Conservation (phyloP, 2,888 invertebrate species). For the Hyposoter dolosus region DNA sequence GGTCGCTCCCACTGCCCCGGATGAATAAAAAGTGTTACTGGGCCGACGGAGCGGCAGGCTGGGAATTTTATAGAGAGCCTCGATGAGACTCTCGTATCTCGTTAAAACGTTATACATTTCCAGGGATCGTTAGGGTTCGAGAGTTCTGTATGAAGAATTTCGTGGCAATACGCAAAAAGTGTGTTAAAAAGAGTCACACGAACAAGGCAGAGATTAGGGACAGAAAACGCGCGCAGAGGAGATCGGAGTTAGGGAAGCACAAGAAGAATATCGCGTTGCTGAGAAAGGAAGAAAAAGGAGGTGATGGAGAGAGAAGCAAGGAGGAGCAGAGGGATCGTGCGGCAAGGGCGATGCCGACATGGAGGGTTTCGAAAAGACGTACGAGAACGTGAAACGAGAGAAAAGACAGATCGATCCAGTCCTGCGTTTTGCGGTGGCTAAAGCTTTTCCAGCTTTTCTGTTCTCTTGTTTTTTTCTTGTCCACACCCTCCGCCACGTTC, state of each 20-base stretch:
- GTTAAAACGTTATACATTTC: constrained; percentile 14
- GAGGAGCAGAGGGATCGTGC: constrained; percentile 17
- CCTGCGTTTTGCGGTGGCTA: constrained; percentile 45
- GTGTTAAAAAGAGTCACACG: constrained; percentile 20
- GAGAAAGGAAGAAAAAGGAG: constrained; percentile 47
- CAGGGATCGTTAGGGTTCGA: neutral
- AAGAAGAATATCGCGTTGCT: constrained; percentile 23
- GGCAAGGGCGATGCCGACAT: constrained; percentile 41
- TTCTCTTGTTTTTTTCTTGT: constrained; percentile 36
- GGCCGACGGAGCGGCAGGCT: neutral
- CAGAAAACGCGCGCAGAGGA: neutral
- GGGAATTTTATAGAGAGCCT: neutral
- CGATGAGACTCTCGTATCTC: neutral
- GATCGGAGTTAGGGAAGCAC: constrained; percentile 21
- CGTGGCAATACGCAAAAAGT: constrained; percentile 60
- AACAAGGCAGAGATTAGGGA: constrained; percentile 32
- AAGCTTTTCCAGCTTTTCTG: constrained; percentile 54
- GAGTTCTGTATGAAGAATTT: constrained; percentile 29
- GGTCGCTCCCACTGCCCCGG: neutral
- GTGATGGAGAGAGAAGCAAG: constrained; percentile 35
- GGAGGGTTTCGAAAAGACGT: constrained; percentile 58
- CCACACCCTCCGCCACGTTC: constrained; percentile 32
- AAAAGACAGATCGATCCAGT: constrained; percentile 69
- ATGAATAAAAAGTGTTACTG: neutral
- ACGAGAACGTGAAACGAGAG: constrained; percentile 54